Evolutionary conservation across 2,113 vertebrate genomes (phyloP).

Genomic region (Larimichthys polyactis): DNA sequence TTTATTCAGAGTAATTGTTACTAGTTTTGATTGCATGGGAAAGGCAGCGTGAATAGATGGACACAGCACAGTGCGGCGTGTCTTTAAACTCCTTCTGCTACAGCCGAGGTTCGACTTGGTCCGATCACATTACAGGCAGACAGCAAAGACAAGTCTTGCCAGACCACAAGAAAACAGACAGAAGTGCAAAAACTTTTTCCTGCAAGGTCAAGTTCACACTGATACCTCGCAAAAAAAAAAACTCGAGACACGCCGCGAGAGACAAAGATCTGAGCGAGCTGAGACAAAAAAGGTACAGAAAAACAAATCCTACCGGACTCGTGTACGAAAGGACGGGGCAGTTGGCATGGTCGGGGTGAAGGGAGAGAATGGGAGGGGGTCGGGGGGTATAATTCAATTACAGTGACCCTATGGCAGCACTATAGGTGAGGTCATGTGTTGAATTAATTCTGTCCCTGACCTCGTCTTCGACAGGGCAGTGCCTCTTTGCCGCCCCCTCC

Average conservation of each 20-base stretch:
- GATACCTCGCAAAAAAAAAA: conserved; percentile 25
- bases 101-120: conserved; percentile 10
- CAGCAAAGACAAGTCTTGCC: conserved; percentile 23
- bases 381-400: conserved; percentile 78
- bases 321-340: conserved; percentile 40
- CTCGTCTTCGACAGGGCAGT: conserved; percentile 51
- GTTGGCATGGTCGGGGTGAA: conserved; percentile 25
- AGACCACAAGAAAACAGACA: conserved; percentile 29
- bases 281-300: conserved; percentile 60
- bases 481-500: conserved; percentile 40
- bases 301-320: conserved; percentile 57
- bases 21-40: neutral
- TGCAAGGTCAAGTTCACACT: conserved; percentile 63
- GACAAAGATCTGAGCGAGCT: conserved; percentile 41
- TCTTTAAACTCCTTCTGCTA: neutral
- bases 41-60: neutral
- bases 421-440: conserved; percentile 77
- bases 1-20: neutral
- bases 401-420: conserved; percentile 77
- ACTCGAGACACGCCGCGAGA: conserved; percentile 29
- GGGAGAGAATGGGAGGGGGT: conserved; percentile 30
- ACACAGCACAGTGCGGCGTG: conserved; percentile 5
- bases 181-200: conserved; percentile 47
- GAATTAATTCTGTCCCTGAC: conserved; percentile 82
- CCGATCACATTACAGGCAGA: conserved; percentile 43